Evolutionary conservation across 2,888 invertebrate genomes (phyloP), one percentile per base, ranked within the genome.

Genomic region (Agrotis puta): DNA sequence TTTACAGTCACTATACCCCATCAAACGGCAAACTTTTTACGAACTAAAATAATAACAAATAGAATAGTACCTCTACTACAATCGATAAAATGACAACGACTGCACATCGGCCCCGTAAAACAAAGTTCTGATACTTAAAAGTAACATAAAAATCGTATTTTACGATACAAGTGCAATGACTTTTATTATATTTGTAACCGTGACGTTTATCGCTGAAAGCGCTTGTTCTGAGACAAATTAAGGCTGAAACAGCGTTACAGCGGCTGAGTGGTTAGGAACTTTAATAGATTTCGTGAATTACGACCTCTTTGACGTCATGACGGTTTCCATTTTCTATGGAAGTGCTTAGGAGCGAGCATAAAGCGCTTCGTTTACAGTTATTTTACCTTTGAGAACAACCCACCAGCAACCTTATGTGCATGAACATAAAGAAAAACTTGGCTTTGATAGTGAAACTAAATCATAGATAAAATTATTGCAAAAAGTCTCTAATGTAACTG

Each of bases 151-250:
- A 86, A 78, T 77, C 70, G 68, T 81, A 70, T 67, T 85, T 87
- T 87, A 87, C 75, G 87, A 82, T 85, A 78, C 79, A 85, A 79
- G 70, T 80, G 84, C 77, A 82, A 75, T 76, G 82, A 82, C 77
- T 85, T 87, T 87, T 86, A 87, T 81, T 85, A 79, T 79, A 76
- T 81, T 77, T 74, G 79, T 66, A 74, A 67, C 74, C 66, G 81
- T 70, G 79, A 81, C 83, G 83, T 82, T 83, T 81, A 82, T 83
- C 81, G 77, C 74, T 82, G 70, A 67, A 74, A 80, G 80, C 79
- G 79, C 80, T 78, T 82, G 82, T 82, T 82, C 79, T 27, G 65
- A 69, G 59, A 74, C 82, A 70, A 78, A 81, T 78, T 80, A 80
- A 65, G 51, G 43, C 79, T 65, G 82, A 73, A 73, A 62, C 73